Evolutionary conservation across 1,140 invertebrate species (phyloP).

Genomic region (Globodera ellingtonae): DNA sequence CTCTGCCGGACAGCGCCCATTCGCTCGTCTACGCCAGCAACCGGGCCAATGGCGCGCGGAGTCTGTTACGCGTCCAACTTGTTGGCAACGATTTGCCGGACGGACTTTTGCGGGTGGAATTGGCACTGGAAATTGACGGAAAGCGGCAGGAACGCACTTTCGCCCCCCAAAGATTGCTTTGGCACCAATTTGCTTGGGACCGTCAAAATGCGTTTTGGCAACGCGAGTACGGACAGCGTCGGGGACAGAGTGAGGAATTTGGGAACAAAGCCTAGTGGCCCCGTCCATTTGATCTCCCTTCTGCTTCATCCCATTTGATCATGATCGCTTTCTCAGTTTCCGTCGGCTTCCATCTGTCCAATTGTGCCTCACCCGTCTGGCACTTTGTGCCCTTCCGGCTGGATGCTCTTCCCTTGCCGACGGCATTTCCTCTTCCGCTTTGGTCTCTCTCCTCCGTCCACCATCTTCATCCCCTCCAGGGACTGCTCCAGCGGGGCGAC

Average conservation of each 20-base stretch:
- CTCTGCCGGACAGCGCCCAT: not conserved
- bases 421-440: not conserved
- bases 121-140: slow-evolving; percentile 28
- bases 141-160: slow-evolving; percentile 12
- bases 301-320: not conserved
- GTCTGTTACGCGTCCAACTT: slow-evolving; percentile 12
- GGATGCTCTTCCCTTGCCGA: not conserved
- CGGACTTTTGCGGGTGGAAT: slow-evolving; percentile 3
- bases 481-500: slow-evolving; percentile 21
- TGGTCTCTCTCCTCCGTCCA: slow-evolving; percentile 16
- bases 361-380: not conserved
- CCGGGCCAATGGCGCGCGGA: slow-evolving; percentile 1
- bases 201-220: slow-evolving; percentile 30
- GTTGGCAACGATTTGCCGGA: slow-evolving; percentile 19
- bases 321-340: not conserved
- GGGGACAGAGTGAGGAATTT: slow-evolving; percentile 5
- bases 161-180: not conserved
- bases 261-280: no score
- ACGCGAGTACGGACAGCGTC: slow-evolving; percentile 18
- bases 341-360: slow-evolving; percentile 6
- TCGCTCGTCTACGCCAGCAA: slow-evolving; percentile 13
- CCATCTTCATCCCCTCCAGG: slow-evolving; percentile 7
- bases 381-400: not conserved
- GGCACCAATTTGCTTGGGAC: slow-evolving; percentile 29
- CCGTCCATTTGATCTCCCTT: not conserved